Conservation (phyloP, 2,888 invertebrate species). For the Empis stercorea region DNA sequence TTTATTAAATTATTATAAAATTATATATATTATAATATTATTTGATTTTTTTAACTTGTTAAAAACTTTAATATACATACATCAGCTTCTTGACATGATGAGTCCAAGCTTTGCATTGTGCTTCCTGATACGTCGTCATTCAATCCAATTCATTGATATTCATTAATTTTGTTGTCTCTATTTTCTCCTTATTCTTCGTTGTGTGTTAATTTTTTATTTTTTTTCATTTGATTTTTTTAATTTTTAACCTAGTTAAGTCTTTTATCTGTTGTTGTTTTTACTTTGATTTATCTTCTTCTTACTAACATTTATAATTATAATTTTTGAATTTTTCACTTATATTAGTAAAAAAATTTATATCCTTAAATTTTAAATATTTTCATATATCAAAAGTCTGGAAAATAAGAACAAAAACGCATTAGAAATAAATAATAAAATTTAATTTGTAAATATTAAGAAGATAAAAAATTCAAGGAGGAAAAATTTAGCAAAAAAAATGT, state of each 20-base stretch:
- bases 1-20: background rate
- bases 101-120: constrained; percentile 55
- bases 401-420: too few species aligned
- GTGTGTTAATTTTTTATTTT: background rate
- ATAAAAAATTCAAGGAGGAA: too few species aligned
- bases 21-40: too few species aligned
- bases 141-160: constrained; percentile 9
- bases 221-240: background rate
- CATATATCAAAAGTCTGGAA: too few species aligned
- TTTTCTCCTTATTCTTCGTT: background rate
- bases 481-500: too few species aligned
- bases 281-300: background rate
- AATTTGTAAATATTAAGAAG: too few species aligned
- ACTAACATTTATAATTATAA: background rate
- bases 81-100: constrained; percentile 53
- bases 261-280: background rate
- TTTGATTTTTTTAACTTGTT: too few species aligned
- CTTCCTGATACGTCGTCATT: constrained; percentile 15
- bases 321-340: too few species aligned
- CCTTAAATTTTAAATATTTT: too few species aligned
- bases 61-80: too few species aligned
- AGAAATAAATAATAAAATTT: too few species aligned
- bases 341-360: too few species aligned
- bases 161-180: background rate
- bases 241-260: background rate